Conservation (phyloP, 92 coral and sea anemone species). For the Parazoanthus darwini region DNA sequence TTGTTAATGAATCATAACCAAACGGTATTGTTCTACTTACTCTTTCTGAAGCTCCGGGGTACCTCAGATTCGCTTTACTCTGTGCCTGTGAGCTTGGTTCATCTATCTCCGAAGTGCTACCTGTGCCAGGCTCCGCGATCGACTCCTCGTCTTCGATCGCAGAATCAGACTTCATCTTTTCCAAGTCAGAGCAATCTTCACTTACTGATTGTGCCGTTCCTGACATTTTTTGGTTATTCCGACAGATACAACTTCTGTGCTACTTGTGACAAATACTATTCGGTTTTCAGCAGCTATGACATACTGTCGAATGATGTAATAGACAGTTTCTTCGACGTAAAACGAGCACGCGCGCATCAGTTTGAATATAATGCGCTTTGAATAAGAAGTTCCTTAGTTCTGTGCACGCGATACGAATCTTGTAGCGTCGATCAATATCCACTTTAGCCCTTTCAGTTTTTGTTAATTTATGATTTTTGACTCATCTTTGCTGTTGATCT, state of each 20-base stretch:
- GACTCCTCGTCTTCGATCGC: conserved; percentile 10
- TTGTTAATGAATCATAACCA: background rate
- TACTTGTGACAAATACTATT: background rate
- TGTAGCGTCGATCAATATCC: no score
- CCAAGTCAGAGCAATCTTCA: background rate
- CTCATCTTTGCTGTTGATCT: no score
- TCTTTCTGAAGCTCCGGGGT: conserved; percentile 15
- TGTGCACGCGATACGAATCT: no score
- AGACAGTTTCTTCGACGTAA: background rate
- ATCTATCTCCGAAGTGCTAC: conserved; percentile 14
- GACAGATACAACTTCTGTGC: background rate
- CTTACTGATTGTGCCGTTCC: background rate
- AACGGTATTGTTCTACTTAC: background rate
- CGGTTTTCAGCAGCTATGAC: background rate
- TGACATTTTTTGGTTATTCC: background rate
- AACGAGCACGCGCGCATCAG: conserved; percentile 3
- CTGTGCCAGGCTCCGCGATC: background rate
- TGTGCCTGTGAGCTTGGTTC: conserved; percentile 10
- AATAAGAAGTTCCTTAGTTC: no score
- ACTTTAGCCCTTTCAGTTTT: no score
- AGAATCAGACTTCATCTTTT: conserved; percentile 5
- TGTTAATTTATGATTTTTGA: no score
- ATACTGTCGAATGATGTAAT: conserved; percentile 14
- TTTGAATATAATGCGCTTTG: background rate
- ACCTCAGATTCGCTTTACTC: conserved; percentile 28